Evolutionary conservation across 1,140 invertebrate genomes (phyloP), one percentile per base, ranked within the genome.

Genomic region (Pachyrhynchus sulphureomaculatus): DNA sequence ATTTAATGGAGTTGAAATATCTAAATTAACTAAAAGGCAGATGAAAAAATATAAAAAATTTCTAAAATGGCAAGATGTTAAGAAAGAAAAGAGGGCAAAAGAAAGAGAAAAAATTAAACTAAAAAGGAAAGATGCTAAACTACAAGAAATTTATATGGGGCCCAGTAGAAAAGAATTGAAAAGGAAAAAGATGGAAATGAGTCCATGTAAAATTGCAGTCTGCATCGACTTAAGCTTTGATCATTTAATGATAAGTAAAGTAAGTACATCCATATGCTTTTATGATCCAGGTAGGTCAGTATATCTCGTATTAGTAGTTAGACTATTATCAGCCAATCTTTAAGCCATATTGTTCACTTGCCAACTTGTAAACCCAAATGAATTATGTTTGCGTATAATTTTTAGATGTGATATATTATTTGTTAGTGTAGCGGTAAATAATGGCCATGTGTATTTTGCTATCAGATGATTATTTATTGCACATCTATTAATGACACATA

Each of bases 221-320:
- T 89, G 88, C 13, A 86, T 99, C 58, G 96, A 99, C 75, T 85
- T 97, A 72, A 92, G 92, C 67, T 96, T 96, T 77, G 94, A 96
- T 75, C 79, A 93, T 58, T 79, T 94, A 45, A 97, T 97, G 95
- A 88, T 85, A 67, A 86, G 92, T 65, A 93, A 92, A 75, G 83
- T 84, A 10, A 10, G 41, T 36, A 44, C 32, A 8, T 53, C 36
- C 37, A 2, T 18, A 17, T 29, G 4, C 17, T 5, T 18, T 18
- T n/a, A n/a, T n/a, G n/a, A n/a, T n/a, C n/a, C n/a, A n/a, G n/a
- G n/a, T n/a, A n/a, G n/a, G n/a, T n/a, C n/a, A n/a, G n/a, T n/a
- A n/a, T n/a, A n/a, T n/a, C n/a, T n/a, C n/a, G n/a, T n/a, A n/a
- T n/a, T n/a, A n/a, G n/a, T n/a, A n/a, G n/a, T n/a, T n/a, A n/a